Evolutionary conservation across 2,797 vertebrate species (phyloP), one percentile per base, ranked within the genome.

Genomic region (Phyllotis vaccarum): DNA sequence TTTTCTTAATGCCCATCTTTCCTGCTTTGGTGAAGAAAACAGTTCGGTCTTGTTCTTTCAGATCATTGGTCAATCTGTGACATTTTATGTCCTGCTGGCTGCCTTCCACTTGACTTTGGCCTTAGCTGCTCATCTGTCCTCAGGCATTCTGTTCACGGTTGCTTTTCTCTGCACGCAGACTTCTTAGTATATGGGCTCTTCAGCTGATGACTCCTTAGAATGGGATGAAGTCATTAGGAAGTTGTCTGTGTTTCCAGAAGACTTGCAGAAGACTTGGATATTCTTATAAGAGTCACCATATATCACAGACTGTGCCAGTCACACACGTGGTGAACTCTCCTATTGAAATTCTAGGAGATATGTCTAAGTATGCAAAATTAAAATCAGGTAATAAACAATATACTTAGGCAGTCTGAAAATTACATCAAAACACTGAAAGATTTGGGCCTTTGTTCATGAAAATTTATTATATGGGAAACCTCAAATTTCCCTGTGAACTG

Each of bases 361-460:
- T 12, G 10, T 14, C 8, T 56, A 66, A 81, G 13, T 72, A 34
- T 68, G 24, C 75, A 87, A 81, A 79, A n/a, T 89, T 87, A 79
- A 90, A 93, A 95, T 34, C 54, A 86, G 93, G 86, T 34, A 93
- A 64, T 9, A 62, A 91, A 62, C 17, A 85, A 43, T 68, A 90
- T 83, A 43, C 58, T 86, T 70, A 52, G 11, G 62, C 54, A 74
- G 43, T 95, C 68, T 86, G 85, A 95, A 95, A 94, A 93, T 88
- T 64, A 89, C 52, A 66, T n/a, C 34, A 88, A 91, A 94, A 76
- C 13, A 22, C 40, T 68, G 75, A 46, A 91, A 90, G 85, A 83
- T 56, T 43, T 72, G 79, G 80, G 66, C 49, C 83, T 24, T 58
- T 78, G 60, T 37, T 72, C 37, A 64, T 6, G 70, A 89, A 86